Evolutionary conservation across 2,888 invertebrate species (phyloP), one percentile per base, ranked within the genome.

Genomic region (Encarsia formosa): DNA sequence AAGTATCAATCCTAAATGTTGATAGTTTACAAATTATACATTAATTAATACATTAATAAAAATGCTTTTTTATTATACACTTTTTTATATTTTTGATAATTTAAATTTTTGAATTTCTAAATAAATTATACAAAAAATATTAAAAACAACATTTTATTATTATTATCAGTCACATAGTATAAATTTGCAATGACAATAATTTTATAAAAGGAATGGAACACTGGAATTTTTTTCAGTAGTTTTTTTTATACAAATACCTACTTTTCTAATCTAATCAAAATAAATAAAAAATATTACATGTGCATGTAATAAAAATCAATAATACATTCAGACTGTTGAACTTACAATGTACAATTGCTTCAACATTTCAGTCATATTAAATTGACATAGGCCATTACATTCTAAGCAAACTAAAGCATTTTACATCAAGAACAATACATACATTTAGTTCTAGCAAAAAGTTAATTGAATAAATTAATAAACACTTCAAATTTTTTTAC

Each of bases 141-240:
- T 49, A 45, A 53, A 56, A 56, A 53, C 50, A 56, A 56, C 48
- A 50, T 38, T 56, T 56, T 56, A 56, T 56, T 56, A 49, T 43
- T n/a, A n/a, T 35, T 35, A 45, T 53, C 53, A 53, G 48, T 53
- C 50, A 51, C 43, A 56, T 56, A 43, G 24, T 39, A 45, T 40
- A 13, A 11, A 37, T 53, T 39, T 53, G 24, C 41, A 50, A 37
- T 53, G 23, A 56, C 35, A 13, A 56, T 53, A 53, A 16, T 41
- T 53, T 51, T 22, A 46, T 56, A 39, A 56, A 49, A 46, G 48
- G 50, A 53, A 53, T 50, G 50, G 45, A 56, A 56, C 41, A 56
- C 23, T 56, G 52, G 48, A 56, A 50, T 53, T 32, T 46, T 47
- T 39, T 48, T 46, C 18, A 37, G 24, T 31, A 41, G 29, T 45